Percentiles rank a stretch among this genome's conserved stretches.
Conservation (phyloP, 2,797 vertebrate species). For the Oreochromis mossambicus region DNA sequence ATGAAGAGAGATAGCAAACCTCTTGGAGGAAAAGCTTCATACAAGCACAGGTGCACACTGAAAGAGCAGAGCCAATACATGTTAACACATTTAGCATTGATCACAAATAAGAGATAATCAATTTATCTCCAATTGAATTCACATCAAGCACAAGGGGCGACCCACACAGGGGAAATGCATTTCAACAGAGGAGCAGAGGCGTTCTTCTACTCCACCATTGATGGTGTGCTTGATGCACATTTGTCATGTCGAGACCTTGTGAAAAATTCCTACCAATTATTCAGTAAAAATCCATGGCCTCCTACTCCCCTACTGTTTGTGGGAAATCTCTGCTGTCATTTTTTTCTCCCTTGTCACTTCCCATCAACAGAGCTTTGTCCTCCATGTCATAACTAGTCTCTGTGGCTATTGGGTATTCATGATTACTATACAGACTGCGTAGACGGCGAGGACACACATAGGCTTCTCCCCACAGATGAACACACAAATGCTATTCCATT, state of each 20-base stretch:
- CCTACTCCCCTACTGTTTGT: conserved; percentile 21
- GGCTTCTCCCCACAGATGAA: neutral
- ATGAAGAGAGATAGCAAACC: neutral
- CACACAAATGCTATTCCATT: conserved; percentile 47
- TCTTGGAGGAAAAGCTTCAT: neutral
- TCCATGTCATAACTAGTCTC: conserved; percentile 6
- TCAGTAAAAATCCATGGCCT: conserved; percentile 49
- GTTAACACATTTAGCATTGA: conserved; percentile 62
- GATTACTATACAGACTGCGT: conserved; percentile 30
- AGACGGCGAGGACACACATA: neutral
- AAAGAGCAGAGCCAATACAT: neutral
- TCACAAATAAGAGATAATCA: conserved; percentile 61
- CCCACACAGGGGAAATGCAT: conserved; percentile 17
- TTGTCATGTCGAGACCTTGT: conserved; percentile 61
- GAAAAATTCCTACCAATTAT: conserved; percentile 42
- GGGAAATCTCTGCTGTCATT: conserved; percentile 31
- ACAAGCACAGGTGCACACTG: neutral
- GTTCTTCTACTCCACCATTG: conserved; percentile 33
- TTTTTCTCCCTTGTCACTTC: conserved; percentile 11
- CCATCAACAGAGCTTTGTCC: conserved; percentile 20
- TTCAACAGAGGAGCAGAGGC: conserved; percentile 35
- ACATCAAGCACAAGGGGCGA: conserved; percentile 37
- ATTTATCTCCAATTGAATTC: conserved; percentile 62
- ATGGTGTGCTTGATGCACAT: conserved; percentile 53
- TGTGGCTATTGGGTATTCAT: conserved; percentile 25